A percentile compares a stretch with the other conserved stretches of the same genome.
Evolutionary conservation across 2,797 vertebrate species (phyloP).

Genomic region (Tauraco hartlaubi): DNA sequence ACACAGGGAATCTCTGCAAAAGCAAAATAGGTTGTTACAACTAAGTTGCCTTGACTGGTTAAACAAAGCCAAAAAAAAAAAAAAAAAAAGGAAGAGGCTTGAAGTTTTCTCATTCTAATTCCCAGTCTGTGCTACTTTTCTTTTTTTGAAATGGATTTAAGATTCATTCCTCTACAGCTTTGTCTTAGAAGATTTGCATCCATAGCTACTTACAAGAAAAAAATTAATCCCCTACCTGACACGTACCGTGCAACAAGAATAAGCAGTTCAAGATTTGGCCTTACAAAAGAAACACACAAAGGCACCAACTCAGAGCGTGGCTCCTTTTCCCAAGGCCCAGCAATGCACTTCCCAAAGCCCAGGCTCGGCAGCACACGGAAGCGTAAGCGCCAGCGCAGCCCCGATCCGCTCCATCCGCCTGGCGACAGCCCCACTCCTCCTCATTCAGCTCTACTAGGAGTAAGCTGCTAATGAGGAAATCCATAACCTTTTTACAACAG

Average conservation of each 20-base stretch:
- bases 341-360: fast-evolving
- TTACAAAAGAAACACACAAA: not conserved
- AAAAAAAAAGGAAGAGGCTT: not conserved
- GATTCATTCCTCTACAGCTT: not conserved
- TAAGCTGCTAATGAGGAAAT: conserved; percentile 55
- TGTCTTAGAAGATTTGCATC: not conserved
- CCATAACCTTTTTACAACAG: conserved; percentile 55
- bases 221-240: not conserved
- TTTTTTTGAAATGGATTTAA: not conserved
- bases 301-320: fast-evolving
- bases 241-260: not conserved
- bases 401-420: fast-evolving
- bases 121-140: fast-evolving
- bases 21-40: not conserved
- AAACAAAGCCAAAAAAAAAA: not conserved
- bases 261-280: not conserved
- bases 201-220: not conserved
- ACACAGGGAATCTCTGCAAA: not conserved
- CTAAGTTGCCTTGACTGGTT: not conserved
- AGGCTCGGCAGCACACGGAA: fast-evolving
- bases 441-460: not conserved
- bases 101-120: not conserved
- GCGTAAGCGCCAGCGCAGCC: not conserved
- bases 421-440: not conserved
- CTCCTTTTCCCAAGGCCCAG: not conserved